phyloP scores from a whole-genome alignment of 2,113 vertebrate species.

The Stictonetta naevosa region DNA sequence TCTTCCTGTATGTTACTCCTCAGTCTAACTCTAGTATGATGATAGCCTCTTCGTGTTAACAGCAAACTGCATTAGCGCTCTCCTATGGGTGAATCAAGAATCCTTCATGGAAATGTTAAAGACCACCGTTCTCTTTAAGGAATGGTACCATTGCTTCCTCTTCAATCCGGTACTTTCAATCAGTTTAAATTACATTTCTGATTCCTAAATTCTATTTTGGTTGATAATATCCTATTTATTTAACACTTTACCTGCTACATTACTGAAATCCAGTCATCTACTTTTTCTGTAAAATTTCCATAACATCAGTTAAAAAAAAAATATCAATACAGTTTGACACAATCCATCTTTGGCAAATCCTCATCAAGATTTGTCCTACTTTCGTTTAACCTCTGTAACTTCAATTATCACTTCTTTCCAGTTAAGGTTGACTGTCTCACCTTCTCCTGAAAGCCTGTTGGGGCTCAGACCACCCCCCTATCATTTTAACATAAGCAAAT shows the following conservation, averaged over 20 bases:
- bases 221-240: not conserved
- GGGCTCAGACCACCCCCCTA: not conserved
- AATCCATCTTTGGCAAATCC: not conserved
- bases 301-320: not conserved
- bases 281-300: not conserved
- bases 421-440: not conserved
- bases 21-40: not conserved
- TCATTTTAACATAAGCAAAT: not conserved
- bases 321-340: not conserved
- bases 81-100: not conserved
- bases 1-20: not conserved
- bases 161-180: not conserved
- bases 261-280: not conserved
- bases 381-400: not conserved
- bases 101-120: not conserved
- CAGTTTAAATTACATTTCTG: not conserved
- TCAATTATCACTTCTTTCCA: not conserved
- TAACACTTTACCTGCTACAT: not conserved
- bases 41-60: not conserved
- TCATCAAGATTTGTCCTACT: not conserved
- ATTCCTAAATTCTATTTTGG: not conserved
- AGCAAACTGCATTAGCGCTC: not conserved
- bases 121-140: fast-evolving
- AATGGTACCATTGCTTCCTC: not conserved
- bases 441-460: not conserved